phyloP scores from a whole-genome alignment of 92 coral and sea anemone genomes.

The Phenganax stokvisi region DNA sequence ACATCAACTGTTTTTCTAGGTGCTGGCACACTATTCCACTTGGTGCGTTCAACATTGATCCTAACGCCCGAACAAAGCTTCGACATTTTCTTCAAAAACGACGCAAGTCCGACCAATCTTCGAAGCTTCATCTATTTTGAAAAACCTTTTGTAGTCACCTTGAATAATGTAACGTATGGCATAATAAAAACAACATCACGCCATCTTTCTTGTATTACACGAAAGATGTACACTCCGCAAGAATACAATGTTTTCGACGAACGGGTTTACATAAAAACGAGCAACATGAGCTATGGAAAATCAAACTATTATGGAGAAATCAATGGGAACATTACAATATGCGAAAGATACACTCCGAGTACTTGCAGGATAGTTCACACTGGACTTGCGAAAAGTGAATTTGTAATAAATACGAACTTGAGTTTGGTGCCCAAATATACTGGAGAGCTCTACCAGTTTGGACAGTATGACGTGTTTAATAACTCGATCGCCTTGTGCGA shows the following conservation, averaged over 20 bases:
- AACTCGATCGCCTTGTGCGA: neutral
- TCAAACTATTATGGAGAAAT: neutral
- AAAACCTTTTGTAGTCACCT: neutral
- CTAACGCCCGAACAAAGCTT: constrained; percentile 21
- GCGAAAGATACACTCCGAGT: neutral
- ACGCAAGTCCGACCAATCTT: neutral
- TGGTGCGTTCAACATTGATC: constrained; percentile 1
- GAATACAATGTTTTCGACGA: neutral
- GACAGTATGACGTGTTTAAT: constrained; percentile 7
- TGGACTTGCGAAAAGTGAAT: constrained; percentile 1
- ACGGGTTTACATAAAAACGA: neutral
- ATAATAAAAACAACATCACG: constrained; percentile 31
- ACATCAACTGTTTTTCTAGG: neutral
- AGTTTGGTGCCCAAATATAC: neutral
- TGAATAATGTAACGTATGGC: neutral
- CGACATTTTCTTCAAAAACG: neutral
- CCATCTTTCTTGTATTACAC: constrained; percentile 4
- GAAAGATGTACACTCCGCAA: neutral
- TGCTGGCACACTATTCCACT: neutral
- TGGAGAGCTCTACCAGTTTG: neutral
- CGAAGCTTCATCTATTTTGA: constrained; percentile 9
- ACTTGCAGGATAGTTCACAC: neutral
- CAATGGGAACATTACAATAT: constrained; percentile 5
- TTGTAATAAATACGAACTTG: neutral
- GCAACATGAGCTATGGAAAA: neutral